Evolutionary conservation across 2,888 invertebrate genomes (phyloP).

Genomic region (Tinea trinotella): DNA sequence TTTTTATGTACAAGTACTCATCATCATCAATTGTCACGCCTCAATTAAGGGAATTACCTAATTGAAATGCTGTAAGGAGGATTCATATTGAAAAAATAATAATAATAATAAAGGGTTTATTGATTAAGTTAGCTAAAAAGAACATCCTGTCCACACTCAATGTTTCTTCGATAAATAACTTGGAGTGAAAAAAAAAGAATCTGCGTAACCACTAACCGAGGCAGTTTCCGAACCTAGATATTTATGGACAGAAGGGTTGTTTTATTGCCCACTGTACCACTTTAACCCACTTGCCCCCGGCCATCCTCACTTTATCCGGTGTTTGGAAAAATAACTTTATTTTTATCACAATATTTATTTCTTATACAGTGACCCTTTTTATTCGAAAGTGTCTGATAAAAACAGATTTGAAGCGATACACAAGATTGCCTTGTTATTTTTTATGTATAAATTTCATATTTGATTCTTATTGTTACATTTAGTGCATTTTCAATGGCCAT

Average conservation of each 20-base stretch:
- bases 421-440: slow-evolving; percentile 11
- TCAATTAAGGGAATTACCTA: no score
- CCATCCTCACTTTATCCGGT: slow-evolving; percentile 58
- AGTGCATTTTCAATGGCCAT: no score
- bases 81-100: no score
- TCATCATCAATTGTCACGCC: no score
- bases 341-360: slow-evolving; percentile 63
- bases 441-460: not conserved
- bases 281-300: slow-evolving; percentile 68
- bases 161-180: slow-evolving; percentile 57
- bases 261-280: slow-evolving; percentile 61
- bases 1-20: no score
- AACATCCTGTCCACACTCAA: slow-evolving; percentile 32
- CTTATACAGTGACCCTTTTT: slow-evolving; percentile 38
- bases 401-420: slow-evolving; percentile 41
- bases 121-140: no score
- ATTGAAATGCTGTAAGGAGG: no score
- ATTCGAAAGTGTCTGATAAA: slow-evolving; percentile 42
- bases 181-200: slow-evolving; percentile 49
- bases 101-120: no score
- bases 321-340: slow-evolving; percentile 61
- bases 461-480: not conserved
- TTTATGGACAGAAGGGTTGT: slow-evolving; percentile 69
- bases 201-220: slow-evolving; percentile 62
- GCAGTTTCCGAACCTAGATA: slow-evolving; percentile 66